Percentiles rank a stretch among this genome's conserved stretches.
These are phyloP conservation scores for Lasioglossum figueresi DNA, from an alignment of 2,888 invertebrate species.

Conservation along the genomic window DNA sequence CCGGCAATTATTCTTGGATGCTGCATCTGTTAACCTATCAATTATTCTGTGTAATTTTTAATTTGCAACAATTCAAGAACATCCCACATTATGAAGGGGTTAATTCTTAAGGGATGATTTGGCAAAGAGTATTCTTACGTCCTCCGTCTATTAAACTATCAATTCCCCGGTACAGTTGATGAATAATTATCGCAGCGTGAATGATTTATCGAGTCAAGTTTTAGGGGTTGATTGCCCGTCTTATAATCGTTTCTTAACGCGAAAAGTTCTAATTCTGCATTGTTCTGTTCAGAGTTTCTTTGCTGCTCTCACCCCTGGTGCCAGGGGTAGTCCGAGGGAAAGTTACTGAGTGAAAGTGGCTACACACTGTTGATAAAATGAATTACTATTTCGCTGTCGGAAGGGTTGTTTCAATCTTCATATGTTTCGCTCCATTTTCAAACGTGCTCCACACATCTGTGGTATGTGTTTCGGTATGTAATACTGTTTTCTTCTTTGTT, in stretches of 20 bases:
- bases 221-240: background rate
- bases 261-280: background rate
- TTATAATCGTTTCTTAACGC: background rate
- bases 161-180: background rate
- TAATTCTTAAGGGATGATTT: background rate
- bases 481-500: background rate
- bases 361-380: background rate
- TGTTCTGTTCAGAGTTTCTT: background rate
- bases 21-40: too few relatives aligned
- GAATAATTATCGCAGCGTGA: background rate
- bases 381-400: background rate
- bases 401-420: background rate
- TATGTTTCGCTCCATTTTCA: background rate
- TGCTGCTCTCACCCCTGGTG: background rate
- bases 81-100: background rate
- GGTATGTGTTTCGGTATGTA: background rate
- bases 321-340: background rate
- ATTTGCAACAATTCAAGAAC: too few relatives aligned
- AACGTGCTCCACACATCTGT: background rate
- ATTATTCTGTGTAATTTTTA: too few relatives aligned
- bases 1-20: too few relatives aligned
- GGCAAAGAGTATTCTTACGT: too few relatives aligned
- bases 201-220: background rate
- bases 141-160: background rate
- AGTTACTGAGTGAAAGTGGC: constrained; percentile 4